Conservation (phyloP, 2,797 vertebrate species). For the Linurgus olivaceus region DNA sequence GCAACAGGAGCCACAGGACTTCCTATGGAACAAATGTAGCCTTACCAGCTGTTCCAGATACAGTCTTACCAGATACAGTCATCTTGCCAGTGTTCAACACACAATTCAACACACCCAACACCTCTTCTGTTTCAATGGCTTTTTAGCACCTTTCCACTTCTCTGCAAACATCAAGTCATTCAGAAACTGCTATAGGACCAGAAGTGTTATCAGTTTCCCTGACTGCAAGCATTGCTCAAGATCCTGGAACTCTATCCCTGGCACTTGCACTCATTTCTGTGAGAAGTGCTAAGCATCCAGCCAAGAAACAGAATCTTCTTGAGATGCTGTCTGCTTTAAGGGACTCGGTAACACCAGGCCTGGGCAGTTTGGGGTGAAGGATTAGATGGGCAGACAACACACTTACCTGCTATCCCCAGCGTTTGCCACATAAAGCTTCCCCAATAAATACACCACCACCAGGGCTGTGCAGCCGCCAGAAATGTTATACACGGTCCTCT, state of each 20-base stretch:
- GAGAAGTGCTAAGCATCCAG: neutral
- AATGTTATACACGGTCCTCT: conserved; percentile 86
- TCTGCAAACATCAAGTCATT: neutral
- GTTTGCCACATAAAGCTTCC: conserved; percentile 94
- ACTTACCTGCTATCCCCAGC: conserved; percentile 93
- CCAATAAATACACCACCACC: conserved; percentile 84
- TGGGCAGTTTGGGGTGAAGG: neutral
- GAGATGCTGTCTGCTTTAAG: neutral
- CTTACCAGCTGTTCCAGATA: neutral
- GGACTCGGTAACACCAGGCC: neutral
- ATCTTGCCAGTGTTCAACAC: neutral
- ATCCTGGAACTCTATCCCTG: neutral
- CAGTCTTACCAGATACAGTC: neutral
- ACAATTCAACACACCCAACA: neutral
- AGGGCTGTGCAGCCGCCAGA: conserved; percentile 96
- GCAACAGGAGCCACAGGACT: neutral
- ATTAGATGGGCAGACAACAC: neutral
- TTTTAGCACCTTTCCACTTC: neutral
- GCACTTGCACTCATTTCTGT: neutral
- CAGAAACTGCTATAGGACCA: neutral
- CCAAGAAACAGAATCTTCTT: neutral
- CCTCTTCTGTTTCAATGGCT: neutral
- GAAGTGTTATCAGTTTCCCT: neutral
- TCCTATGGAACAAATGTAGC: neutral
- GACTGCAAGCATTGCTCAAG: neutral